Evolutionary conservation across 2,113 vertebrate genomes (phyloP).

Genomic region (Brienomyrus brachyistius): DNA sequence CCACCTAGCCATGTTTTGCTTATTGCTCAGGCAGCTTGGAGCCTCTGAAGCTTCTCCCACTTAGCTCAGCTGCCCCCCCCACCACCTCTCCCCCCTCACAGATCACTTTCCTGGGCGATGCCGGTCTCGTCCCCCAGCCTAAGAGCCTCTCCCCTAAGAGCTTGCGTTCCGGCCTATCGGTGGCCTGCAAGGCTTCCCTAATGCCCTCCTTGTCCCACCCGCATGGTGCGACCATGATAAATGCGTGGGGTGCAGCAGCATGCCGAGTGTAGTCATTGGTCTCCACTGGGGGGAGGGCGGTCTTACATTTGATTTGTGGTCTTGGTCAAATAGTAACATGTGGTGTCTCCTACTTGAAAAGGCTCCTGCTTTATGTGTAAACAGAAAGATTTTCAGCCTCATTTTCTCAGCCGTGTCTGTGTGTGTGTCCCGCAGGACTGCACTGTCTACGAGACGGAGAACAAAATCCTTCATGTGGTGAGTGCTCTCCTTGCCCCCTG

Average conservation of each 20-base stretch:
- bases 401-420: neutral
- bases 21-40: neutral
- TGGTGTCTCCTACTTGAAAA: neutral
- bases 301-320: neutral
- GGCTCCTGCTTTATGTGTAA: neutral
- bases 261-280: neutral
- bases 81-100: neutral
- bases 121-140: neutral
- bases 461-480: conserved; percentile 87
- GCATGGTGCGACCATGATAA: neutral
- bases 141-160: neutral
- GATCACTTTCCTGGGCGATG: neutral
- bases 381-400: neutral
- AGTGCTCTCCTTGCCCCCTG: conserved; percentile 43
- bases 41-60: neutral
- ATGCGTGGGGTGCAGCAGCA: neutral
- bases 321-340: neutral
- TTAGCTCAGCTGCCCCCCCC: neutral
- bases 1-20: neutral
- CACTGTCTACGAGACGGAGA: conserved; percentile 85
- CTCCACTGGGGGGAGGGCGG: too few relatives aligned
- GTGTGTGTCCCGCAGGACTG: conserved; percentile 63
- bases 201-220: neutral
- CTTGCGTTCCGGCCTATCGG: neutral
- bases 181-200: neutral